These are phyloP conservation scores for Mylabris sibirica DNA, from an alignment of 2,888 invertebrate genomes.

Conservation along the genomic window DNA sequence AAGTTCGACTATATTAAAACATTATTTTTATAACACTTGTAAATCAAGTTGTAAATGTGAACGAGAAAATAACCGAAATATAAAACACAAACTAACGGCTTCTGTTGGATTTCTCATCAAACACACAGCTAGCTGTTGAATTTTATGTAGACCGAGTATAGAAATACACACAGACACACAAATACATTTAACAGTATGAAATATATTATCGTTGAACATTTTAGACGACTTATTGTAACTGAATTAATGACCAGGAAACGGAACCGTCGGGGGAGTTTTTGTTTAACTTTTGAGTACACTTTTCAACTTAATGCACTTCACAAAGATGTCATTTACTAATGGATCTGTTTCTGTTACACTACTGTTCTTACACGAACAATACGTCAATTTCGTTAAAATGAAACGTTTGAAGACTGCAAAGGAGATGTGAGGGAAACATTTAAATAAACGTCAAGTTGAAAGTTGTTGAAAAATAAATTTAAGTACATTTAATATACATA, in stretches of 20 bases:
- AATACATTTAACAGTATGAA: no score
- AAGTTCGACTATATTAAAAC: not conserved
- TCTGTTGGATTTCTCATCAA: not conserved
- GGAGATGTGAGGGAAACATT: no score
- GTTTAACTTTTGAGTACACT: slow-evolving; percentile 9
- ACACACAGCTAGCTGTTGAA: not conserved
- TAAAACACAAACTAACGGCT: not conserved
- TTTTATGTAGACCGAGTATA: not conserved
- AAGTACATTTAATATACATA: no score
- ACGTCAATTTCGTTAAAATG: no score
- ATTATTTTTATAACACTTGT: not conserved
- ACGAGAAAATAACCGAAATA: not conserved
- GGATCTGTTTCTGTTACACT: not conserved
- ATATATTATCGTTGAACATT: slow-evolving; percentile 3
- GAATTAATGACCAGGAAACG: slow-evolving; percentile 14
- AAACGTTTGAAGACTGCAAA: no score
- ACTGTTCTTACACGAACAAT: not conserved
- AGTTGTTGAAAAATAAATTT: no score
- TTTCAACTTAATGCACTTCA: slow-evolving; percentile 6
- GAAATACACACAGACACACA: not conserved
- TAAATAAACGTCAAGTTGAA: no score
- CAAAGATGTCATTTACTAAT: slow-evolving; percentile 3
- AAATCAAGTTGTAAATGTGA: not conserved
- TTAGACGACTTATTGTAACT: slow-evolving; percentile 6
- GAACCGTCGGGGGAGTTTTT: not conserved